Conservation (phyloP, 2,113 vertebrate genomes). For the Dicrurus megarhynchus region DNA sequence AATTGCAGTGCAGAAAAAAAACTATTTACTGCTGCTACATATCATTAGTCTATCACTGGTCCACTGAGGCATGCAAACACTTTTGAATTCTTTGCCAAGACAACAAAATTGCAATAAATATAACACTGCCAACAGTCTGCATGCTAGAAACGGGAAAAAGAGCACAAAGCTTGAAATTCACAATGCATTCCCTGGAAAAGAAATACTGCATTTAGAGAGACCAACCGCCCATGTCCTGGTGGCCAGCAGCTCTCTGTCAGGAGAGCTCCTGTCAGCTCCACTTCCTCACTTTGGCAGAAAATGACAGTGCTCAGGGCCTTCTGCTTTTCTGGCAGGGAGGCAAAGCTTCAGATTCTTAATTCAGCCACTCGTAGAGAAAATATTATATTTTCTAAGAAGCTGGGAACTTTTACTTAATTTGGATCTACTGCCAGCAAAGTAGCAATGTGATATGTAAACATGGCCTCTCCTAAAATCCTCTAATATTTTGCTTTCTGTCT, state of each 20-base stretch:
- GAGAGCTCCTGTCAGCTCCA: neutral
- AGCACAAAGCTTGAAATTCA: neutral
- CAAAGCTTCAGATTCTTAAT: neutral
- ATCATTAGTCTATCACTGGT: slow-evolving; percentile 2
- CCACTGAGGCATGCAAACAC: neutral
- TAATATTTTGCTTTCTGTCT: neutral
- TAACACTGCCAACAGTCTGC: neutral
- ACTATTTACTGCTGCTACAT: neutral
- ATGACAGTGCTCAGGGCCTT: neutral
- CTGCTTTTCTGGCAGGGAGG: neutral
- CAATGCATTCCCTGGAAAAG: neutral
- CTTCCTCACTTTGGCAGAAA: neutral
- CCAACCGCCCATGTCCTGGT: neutral
- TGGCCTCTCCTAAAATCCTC: neutral
- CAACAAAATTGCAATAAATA: slow-evolving; percentile 12
- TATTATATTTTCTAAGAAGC: neutral
- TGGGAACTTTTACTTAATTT: neutral
- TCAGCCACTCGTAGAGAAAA: neutral
- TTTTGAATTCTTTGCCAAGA: slow-evolving; percentile 19
- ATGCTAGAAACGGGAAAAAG: neutral
- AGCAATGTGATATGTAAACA: neutral
- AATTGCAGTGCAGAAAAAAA: neutral
- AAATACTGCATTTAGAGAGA: neutral
- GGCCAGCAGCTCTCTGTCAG: neutral
- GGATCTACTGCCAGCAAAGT: neutral